These are phyloP conservation scores for Drosophila fulvimacula DNA, from an alignment of 2,888 invertebrate species.

Conservation along the genomic window DNA sequence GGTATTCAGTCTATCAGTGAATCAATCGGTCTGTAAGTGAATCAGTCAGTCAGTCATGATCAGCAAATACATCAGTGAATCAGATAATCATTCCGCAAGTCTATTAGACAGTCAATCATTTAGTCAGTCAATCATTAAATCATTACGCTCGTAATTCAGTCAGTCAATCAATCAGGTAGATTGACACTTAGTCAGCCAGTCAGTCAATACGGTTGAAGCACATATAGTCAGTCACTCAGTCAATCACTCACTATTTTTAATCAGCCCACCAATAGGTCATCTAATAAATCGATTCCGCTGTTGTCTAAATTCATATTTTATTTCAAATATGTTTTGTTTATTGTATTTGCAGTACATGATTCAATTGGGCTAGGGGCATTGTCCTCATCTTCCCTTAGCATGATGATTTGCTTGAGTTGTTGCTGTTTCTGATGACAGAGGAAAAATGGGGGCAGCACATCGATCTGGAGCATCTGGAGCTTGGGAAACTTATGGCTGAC, in stretches of 20 bases:
- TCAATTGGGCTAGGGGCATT: conserved; percentile 1
- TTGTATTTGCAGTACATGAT: conserved; percentile 6
- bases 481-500: conserved; percentile 50
- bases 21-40: not conserved
- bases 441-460: conserved; percentile 62
- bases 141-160: not conserved
- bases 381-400: not conserved
- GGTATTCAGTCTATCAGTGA: too few relatives aligned
- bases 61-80: too few relatives aligned
- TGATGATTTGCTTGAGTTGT: conserved; percentile 39
- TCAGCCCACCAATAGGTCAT: not conserved
- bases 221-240: not conserved
- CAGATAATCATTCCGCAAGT: not conserved
- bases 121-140: not conserved
- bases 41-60: not conserved
- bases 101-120: not conserved
- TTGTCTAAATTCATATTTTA: not conserved
- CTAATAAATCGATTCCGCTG: not conserved
- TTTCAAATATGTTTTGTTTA: not conserved
- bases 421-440: conserved; percentile 37
- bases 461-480: conserved; percentile 56
- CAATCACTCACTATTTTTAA: not conserved
- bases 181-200: not conserved
- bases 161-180: not conserved
- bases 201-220: not conserved